phyloP scores from a whole-genome alignment of 2,888 invertebrate genomes.

The Chaetogeoica ovagalla region DNA sequence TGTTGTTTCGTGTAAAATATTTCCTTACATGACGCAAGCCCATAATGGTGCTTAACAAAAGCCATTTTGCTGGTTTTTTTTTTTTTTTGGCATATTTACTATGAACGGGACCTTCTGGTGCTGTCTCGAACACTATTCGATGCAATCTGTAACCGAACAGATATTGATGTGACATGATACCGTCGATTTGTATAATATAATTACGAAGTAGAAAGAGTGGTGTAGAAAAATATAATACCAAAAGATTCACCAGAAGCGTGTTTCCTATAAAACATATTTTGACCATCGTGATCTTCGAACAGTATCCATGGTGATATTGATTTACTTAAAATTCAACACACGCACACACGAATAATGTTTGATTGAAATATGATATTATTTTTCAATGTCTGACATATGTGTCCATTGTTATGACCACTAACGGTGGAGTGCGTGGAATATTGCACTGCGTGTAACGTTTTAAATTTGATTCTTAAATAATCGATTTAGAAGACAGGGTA shows the following conservation, averaged over 20 bases:
- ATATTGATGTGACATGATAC: constrained; percentile 7
- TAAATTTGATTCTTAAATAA: too few species aligned
- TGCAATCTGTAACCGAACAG: constrained; percentile 13
- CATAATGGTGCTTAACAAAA: neutral
- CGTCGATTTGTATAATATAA: neutral
- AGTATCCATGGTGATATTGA: constrained; percentile 45
- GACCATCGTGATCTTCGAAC: constrained; percentile 32
- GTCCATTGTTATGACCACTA: too few species aligned
- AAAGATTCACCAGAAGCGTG: constrained; percentile 22
- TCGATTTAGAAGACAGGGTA: too few species aligned
- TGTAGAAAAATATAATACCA: constrained; percentile 6
- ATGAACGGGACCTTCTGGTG: constrained; percentile 6
- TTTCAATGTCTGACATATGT: too few species aligned
- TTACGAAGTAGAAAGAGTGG: neutral
- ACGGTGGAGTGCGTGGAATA: too few species aligned
- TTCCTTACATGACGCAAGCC: neutral
- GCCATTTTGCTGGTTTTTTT: neutral
- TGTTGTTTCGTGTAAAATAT: constrained; percentile 17
- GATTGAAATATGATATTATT: neutral
- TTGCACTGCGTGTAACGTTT: too few species aligned
- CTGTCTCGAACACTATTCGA: neutral
- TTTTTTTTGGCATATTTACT: constrained; percentile 2
- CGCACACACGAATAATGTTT: neutral
- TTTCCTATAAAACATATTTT: constrained; percentile 1
- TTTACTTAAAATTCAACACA: constrained; percentile 5